These are phyloP conservation scores for Chondrosia reniformis DNA, from an alignment of 37 sponge, comb jelly and placozoan species.

Conservation along the genomic window DNA sequence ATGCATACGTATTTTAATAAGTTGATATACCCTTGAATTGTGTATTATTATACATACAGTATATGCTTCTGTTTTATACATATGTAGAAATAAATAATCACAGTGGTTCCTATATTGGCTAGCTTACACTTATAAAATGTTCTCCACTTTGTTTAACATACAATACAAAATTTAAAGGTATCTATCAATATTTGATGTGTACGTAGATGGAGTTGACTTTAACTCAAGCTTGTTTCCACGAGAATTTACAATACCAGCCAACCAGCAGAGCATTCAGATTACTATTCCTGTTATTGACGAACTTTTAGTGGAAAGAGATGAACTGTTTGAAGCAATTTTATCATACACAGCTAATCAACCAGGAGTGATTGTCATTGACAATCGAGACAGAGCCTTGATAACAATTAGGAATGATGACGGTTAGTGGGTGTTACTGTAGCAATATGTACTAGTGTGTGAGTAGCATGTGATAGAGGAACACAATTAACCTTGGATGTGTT, in stretches of 20 bases:
- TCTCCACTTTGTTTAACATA: too few relatives aligned
- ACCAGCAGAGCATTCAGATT: background rate
- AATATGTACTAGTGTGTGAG: too few relatives aligned
- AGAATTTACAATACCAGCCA: conserved; percentile 6
- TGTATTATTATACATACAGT: background rate
- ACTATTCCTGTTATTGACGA: background rate
- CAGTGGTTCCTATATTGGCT: too few relatives aligned
- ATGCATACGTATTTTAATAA: background rate
- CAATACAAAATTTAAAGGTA: too few relatives aligned
- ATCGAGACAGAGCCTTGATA: background rate
- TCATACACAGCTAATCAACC: conserved; percentile 6
- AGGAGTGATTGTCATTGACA: background rate
- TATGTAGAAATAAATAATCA: background rate
- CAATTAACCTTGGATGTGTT: too few relatives aligned
- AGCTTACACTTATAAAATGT: too few relatives aligned
- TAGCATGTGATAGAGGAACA: too few relatives aligned
- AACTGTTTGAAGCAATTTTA: background rate
- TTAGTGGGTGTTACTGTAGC: background rate
- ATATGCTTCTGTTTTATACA: background rate
- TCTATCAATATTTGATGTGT: background rate
- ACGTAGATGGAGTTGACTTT: background rate
- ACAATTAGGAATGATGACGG: conserved; percentile 20
- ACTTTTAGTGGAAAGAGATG: background rate
- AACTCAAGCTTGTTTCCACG: background rate
- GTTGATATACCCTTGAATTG: background rate